phyloP scores from a whole-genome alignment of 2,113 vertebrate genomes.

The Hippocampus mohnikei region DNA sequence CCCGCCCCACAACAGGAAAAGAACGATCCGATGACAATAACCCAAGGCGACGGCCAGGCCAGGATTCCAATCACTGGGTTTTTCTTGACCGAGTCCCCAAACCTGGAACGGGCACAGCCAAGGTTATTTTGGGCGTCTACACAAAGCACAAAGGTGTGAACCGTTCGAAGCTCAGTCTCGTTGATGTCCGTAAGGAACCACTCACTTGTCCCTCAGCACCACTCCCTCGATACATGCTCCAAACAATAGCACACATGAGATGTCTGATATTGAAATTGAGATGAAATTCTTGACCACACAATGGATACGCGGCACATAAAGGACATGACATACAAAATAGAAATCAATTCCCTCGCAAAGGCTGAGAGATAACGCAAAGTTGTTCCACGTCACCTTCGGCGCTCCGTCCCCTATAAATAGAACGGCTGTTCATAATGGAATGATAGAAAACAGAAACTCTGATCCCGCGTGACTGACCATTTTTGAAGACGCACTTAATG shows the following conservation, averaged over 20 bases:
- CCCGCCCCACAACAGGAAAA: slow-evolving; percentile 96
- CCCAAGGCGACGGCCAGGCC: slow-evolving; percentile 94
- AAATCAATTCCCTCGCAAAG: too few species aligned
- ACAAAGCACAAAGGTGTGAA: too few species aligned
- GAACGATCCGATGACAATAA: slow-evolving; percentile 95
- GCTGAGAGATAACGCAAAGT: too few species aligned
- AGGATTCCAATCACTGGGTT: slow-evolving; percentile 85
- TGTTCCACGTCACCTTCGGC: too few species aligned
- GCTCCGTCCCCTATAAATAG: too few species aligned
- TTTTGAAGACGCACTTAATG: not conserved
- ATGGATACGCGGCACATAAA: not conserved
- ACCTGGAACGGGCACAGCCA: slow-evolving; percentile 65
- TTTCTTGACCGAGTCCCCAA: slow-evolving; percentile 83
- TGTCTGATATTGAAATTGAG: slow-evolving; percentile 74
- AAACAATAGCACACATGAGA: slow-evolving; percentile 89
- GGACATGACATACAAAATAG: too few species aligned
- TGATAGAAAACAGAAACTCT: too few species aligned
- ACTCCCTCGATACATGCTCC: slow-evolving; percentile 95
- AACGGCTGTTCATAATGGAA: too few species aligned
- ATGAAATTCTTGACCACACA: slow-evolving; percentile 1
- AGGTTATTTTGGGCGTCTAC: not conserved
- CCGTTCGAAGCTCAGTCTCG: too few species aligned
- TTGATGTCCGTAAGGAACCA: not conserved
- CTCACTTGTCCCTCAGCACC: slow-evolving; percentile 92
- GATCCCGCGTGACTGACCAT: too few species aligned